phyloP scores from a whole-genome alignment of 2,113 vertebrate species.

The Chascanopsetta lugubris region DNA sequence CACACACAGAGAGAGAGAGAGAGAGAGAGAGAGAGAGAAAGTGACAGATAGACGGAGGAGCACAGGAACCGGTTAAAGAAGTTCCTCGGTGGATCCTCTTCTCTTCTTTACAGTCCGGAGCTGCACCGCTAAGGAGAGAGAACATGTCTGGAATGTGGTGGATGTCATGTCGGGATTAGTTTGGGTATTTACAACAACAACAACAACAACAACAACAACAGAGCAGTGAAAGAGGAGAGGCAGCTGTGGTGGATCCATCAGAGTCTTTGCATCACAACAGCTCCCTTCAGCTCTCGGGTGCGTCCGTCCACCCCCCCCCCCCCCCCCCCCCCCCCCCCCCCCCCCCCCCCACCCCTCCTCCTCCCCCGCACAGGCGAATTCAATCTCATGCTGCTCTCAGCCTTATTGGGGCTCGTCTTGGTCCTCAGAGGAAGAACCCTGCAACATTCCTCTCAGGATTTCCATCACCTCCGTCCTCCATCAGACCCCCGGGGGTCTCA shows the following conservation, averaged over 20 bases:
- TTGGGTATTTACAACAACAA: constrained; percentile 38
- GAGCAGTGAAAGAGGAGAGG: constrained; percentile 19
- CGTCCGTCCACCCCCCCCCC: no score
- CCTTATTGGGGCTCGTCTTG: constrained; percentile 59
- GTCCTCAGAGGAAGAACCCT: constrained; percentile 27
- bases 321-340: no score
- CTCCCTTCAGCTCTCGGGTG: constrained; percentile 14
- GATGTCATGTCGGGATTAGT: constrained; percentile 15
- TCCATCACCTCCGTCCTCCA: no score
- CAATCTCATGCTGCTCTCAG: constrained; percentile 22
- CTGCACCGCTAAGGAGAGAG: constrained; percentile 13
- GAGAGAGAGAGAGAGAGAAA: constrained; percentile 18
- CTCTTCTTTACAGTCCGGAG: constrained; percentile 4
- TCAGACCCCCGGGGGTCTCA: constrained; percentile 24
- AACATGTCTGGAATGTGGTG: constrained; percentile 22
- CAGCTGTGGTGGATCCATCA: constrained; percentile 29
- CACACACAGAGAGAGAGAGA: constrained; percentile 15
- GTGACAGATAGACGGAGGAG: constrained; percentile 27
- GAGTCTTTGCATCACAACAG: constrained; percentile 16
- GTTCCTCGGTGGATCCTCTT: constrained; percentile 11
- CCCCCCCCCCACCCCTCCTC: no score
- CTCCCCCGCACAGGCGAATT: constrained; percentile 30
- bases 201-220: constrained; percentile 36
- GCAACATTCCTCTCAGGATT: constrained; percentile 35
- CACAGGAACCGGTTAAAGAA: constrained; percentile 4